Conservation (phyloP, 2,113 vertebrate genomes). For the Xiphophorus couchianus region DNA sequence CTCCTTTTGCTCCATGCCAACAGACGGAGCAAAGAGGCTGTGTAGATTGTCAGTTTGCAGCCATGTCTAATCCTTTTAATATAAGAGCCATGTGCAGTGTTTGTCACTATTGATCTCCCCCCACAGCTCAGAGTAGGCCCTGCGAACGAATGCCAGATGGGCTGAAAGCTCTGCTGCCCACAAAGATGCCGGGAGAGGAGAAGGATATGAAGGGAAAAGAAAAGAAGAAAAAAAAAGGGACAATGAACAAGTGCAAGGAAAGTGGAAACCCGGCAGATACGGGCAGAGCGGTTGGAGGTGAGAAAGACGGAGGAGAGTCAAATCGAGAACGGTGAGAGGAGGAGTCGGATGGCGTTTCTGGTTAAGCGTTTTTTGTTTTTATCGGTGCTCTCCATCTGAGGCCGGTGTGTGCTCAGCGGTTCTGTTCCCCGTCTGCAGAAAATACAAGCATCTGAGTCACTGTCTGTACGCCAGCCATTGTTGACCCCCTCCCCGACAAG, state of each 20-base stretch:
- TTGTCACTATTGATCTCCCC: slow-evolving; percentile 77
- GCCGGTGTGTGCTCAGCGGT: slow-evolving; percentile 68
- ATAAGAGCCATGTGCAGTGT: slow-evolving; percentile 75
- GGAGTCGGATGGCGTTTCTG: slow-evolving; percentile 74
- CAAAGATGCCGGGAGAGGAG: slow-evolving; percentile 62
- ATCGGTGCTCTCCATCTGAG: slow-evolving; percentile 80
- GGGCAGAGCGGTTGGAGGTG: slow-evolving; percentile 35
- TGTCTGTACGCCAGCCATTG: slow-evolving; percentile 47
- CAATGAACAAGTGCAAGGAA: slow-evolving; percentile 65
- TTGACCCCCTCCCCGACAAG: slow-evolving; percentile 37
- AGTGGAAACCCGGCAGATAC: slow-evolving; percentile 58
- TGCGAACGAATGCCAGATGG: slow-evolving; percentile 77
- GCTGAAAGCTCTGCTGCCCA: slow-evolving; percentile 77
- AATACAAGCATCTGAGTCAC: slow-evolving; percentile 55
- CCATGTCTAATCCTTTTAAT: slow-evolving; percentile 75
- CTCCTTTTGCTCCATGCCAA: slow-evolving; percentile 25
- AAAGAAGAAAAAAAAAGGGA: slow-evolving; percentile 57
- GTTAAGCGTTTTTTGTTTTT: slow-evolving; percentile 61
- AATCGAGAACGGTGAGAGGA: slow-evolving; percentile 35
- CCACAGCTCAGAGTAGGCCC: slow-evolving; percentile 69
- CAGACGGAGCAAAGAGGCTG: slow-evolving; percentile 38
- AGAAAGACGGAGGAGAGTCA: slow-evolving; percentile 40
- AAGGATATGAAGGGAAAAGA: slow-evolving; percentile 54
- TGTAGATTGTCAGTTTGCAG: slow-evolving; percentile 66
- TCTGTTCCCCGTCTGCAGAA: slow-evolving; percentile 63